Evolutionary conservation across 2,113 vertebrate genomes (phyloP).

Genomic region (Pomatorhinus ruficollis): DNA sequence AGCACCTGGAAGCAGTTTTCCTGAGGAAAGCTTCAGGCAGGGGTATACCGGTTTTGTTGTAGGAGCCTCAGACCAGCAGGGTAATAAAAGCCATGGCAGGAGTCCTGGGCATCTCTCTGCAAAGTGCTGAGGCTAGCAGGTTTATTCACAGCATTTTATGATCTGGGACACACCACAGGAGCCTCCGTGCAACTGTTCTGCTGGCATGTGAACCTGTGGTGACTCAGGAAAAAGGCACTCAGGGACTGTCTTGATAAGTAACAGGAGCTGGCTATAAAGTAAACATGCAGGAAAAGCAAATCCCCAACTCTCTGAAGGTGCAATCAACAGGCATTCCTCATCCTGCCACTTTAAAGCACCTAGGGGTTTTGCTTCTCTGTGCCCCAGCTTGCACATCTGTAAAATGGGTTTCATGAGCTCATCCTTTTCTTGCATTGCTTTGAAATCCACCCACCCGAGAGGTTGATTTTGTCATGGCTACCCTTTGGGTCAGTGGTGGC

Average conservation of each 20-base stretch:
- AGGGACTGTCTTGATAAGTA: not conserved
- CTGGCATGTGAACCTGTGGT: conserved; percentile 26
- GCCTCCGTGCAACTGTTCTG: conserved; percentile 39
- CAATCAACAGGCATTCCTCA: not conserved
- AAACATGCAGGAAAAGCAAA: not conserved
- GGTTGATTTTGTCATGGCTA: not conserved
- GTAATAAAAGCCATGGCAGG: not conserved
- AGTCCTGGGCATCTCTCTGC: not conserved
- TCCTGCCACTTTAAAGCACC: not conserved
- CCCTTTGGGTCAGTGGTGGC: not conserved
- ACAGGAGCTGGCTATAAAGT: conserved; percentile 2
- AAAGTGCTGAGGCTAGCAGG: not conserved
- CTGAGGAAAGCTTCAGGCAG: not conserved
- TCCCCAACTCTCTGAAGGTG: not conserved
- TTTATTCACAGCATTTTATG: not conserved
- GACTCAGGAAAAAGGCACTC: not conserved
- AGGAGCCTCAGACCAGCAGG: not conserved
- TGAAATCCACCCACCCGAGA: not conserved
- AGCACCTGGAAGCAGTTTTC: not conserved
- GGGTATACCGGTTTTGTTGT: not conserved
- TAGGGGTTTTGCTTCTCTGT: not conserved
- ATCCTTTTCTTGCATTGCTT: not conserved
- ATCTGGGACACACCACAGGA: conserved; percentile 41
- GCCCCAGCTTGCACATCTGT: not conserved
- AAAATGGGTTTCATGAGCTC: not conserved